phyloP scores from a whole-genome alignment of 2,797 vertebrate genomes.

The Pseudochirops corinnae region DNA sequence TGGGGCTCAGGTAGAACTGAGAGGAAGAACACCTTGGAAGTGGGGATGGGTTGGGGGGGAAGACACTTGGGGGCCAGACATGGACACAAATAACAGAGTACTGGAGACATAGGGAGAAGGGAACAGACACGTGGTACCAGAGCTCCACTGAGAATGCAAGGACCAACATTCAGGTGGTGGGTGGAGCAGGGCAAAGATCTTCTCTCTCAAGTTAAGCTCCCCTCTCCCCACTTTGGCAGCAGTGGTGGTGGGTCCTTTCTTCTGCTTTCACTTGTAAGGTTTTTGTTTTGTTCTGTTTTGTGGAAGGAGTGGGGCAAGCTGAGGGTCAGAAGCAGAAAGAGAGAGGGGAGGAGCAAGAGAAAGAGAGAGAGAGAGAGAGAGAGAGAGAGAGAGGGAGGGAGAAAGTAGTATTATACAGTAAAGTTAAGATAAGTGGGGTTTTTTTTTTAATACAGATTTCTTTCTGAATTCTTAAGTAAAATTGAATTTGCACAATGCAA shows the following conservation, averaged over 20 bases:
- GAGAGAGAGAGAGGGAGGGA: too few species aligned
- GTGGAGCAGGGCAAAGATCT: background rate
- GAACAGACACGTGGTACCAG: background rate
- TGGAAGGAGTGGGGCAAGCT: too few species aligned
- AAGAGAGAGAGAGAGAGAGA: background rate
- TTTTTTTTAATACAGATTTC: background rate
- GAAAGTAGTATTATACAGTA: background rate
- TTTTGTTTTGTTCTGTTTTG: background rate
- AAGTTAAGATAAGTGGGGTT: background rate
- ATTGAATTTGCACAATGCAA: background rate
- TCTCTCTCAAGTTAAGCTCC: background rate
- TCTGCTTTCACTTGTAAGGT: background rate
- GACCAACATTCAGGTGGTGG: background rate
- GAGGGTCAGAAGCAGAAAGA: too few species aligned
- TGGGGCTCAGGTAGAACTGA: background rate
- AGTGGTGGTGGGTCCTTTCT: background rate
- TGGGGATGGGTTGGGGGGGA: too few species aligned
- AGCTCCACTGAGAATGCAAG: background rate
- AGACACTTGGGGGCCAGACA: background rate
- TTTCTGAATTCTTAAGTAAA: background rate
- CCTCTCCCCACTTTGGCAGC: too few species aligned
- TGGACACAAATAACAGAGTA: background rate
- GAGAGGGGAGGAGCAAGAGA: background rate
- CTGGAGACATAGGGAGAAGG: too few species aligned
- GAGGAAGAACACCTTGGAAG: background rate